These are phyloP conservation scores for Parochlus steinenii DNA, from an alignment of 2,888 invertebrate species.

Conservation along the genomic window DNA sequence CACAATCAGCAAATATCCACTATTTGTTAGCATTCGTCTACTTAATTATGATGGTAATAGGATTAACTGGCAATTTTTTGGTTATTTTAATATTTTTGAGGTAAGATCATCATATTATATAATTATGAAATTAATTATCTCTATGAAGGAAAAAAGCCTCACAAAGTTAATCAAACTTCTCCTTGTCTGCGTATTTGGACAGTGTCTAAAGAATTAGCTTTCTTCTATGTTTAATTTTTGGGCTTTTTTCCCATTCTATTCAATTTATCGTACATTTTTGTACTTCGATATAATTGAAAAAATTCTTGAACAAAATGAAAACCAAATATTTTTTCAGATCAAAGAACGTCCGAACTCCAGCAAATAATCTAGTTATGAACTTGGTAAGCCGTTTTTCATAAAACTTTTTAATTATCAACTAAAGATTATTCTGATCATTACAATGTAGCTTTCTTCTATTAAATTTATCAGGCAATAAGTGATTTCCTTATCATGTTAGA, in stretches of 20 bases:
- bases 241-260: no score
- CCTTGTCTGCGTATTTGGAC: no score
- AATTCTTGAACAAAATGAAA: background rate
- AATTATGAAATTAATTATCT: background rate
- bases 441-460: no score
- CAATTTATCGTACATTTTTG: no score
- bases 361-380: conserved; percentile 57
- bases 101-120: no score
- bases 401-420: no score
- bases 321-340: conserved; percentile 36
- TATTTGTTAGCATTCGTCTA: conserved; percentile 44
- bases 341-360: conserved; percentile 51
- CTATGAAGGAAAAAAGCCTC: background rate
- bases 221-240: no score
- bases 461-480: no score
- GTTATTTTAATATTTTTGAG: conserved; percentile 56
- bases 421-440: no score
- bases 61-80: conserved; percentile 51
- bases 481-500: conserved; percentile 57
- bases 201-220: no score
- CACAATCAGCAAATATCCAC: conserved; percentile 40
- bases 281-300: background rate
- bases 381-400: no score
- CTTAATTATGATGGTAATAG: conserved; percentile 42
- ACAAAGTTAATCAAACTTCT: no score